Base-by-base conservation (phyloP, 2,888 invertebrate species). In the Standfussiana lucernea region DNA sequence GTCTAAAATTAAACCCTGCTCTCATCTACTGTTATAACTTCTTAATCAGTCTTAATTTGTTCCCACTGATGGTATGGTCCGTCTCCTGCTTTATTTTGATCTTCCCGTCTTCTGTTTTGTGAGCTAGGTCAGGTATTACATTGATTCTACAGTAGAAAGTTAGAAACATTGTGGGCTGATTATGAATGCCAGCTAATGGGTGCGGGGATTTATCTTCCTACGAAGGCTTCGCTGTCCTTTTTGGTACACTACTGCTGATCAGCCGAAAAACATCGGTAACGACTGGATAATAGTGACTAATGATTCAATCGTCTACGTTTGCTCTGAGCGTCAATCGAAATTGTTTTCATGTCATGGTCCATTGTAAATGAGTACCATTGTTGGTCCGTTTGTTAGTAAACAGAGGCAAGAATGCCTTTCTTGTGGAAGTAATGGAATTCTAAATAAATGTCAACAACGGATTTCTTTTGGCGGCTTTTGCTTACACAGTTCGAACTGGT, bases 341-440 rank as follows among this genome's bases (percentile, higher is more conserved):
- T 85, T 85, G 86, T 87, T 87, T 80, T 75, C 74, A 75, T 74
- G 75, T 75, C 85, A 72, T 65, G 40, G 68, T 47, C 83, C 77
- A 87, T 85, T 86, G 75, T 83, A 78, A 77, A 70, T 21, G 62
- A 67, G 65, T 56, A 72, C 64, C 72, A 70, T 88, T 88, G 88
- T 87, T 77, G 50, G 42, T 11, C 45, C 35, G 21, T 13, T 64
- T 87, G 75, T 86, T 86, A 50, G 77, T 86, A 88, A 86, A 86
- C 75, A 86, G 65, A 66, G 37, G 62, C 80, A 73, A 40, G 40
- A 40, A 64, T 64, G 64, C n/a, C 40, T 40, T 88, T 83, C 78
- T 65, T 71, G 66, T 77, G 65, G 76, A 75, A 78, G 75, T 83
- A 64, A 64, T 74, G 71, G 71, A 72, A 87, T 82, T 82, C 62